phyloP scores from a whole-genome alignment of 1,140 invertebrate species.

The Chrysopa pallens region DNA sequence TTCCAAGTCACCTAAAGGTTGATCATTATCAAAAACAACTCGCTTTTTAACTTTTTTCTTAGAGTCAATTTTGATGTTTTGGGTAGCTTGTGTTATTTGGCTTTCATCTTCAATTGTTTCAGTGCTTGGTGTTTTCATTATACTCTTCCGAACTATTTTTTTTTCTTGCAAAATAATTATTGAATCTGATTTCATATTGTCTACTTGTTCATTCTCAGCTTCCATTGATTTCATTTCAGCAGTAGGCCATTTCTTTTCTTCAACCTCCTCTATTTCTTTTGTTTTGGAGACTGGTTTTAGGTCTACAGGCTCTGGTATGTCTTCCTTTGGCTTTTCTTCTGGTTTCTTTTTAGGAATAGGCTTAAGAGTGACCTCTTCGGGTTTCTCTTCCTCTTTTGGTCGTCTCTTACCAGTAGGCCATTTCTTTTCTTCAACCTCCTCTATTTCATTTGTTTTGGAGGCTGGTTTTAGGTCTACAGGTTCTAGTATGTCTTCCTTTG shows the following conservation, averaged over 20 bases:
- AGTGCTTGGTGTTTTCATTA: constrained; percentile 6
- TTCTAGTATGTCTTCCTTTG: too few relatives aligned
- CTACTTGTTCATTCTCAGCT: constrained; percentile 13
- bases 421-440: too few relatives aligned
- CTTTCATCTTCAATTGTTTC: constrained; percentile 10
- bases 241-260: constrained; percentile 7
- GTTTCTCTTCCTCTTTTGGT: too few relatives aligned
- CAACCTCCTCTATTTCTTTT: constrained; percentile 1
- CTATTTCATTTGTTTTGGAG: too few relatives aligned
- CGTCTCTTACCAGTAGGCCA: too few relatives aligned
- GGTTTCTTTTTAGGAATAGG: too few relatives aligned
- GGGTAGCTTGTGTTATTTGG: constrained; percentile 16
- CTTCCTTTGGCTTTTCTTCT: constrained; percentile 12
- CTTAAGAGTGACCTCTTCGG: constrained; percentile 25
- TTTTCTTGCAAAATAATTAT: constrained; percentile 18
- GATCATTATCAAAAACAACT: constrained; percentile 22
- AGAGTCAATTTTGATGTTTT: constrained; percentile 27
- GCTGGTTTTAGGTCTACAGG: too few relatives aligned
- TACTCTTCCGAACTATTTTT: constrained; percentile 12
- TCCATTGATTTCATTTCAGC: constrained; percentile 15
- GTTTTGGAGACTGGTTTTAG: constrained; percentile 8
- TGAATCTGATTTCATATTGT: constrained; percentile 17
- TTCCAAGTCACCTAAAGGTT: constrained; percentile 33
- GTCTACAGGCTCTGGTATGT: constrained; percentile 12
- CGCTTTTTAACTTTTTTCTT: constrained; percentile 23